These are phyloP conservation scores for Leptinotarsa peninsularis DNA, from an alignment of 2,888 invertebrate species.

Conservation along the genomic window DNA sequence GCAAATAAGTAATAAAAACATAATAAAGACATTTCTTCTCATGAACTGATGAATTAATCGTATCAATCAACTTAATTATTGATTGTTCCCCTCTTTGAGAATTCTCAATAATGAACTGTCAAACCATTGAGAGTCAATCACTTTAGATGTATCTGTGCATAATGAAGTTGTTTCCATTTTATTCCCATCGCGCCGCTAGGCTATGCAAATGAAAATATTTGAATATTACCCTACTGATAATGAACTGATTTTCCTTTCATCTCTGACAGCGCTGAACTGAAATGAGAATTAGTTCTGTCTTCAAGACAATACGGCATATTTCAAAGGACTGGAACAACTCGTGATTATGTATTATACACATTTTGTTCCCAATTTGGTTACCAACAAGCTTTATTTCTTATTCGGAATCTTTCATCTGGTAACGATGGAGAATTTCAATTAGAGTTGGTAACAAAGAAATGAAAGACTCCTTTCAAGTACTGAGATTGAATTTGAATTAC, in stretches of 20 bases:
- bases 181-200: not conserved
- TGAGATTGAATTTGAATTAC: conserved; percentile 35
- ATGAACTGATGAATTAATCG: too few relatives aligned
- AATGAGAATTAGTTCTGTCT: not conserved
- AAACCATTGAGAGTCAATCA: too few relatives aligned
- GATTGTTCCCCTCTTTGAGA: too few relatives aligned
- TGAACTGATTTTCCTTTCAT: conserved; percentile 4
- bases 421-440: conserved; percentile 36
- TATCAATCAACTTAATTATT: too few relatives aligned
- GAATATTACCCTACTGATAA: conserved; percentile 14
- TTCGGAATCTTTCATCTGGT: conserved; percentile 24
- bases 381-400: conserved; percentile 6
- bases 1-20: too few relatives aligned
- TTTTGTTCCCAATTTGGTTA: conserved; percentile 22
- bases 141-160: not conserved
- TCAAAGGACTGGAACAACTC: conserved; percentile 14
- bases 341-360: conserved; percentile 16
- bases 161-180: not conserved
- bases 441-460: conserved; percentile 31
- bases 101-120: too few relatives aligned
- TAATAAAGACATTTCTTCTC: too few relatives aligned
- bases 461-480: conserved; percentile 31
- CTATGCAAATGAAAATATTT: conserved; percentile 13
- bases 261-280: conserved; percentile 1
- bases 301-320: conserved; percentile 13